Percentiles rank a stretch among this genome's conserved stretches.
These are phyloP conservation scores for Archilochus colubris DNA, from an alignment of 2,113 vertebrate species.

Conservation along the genomic window DNA sequence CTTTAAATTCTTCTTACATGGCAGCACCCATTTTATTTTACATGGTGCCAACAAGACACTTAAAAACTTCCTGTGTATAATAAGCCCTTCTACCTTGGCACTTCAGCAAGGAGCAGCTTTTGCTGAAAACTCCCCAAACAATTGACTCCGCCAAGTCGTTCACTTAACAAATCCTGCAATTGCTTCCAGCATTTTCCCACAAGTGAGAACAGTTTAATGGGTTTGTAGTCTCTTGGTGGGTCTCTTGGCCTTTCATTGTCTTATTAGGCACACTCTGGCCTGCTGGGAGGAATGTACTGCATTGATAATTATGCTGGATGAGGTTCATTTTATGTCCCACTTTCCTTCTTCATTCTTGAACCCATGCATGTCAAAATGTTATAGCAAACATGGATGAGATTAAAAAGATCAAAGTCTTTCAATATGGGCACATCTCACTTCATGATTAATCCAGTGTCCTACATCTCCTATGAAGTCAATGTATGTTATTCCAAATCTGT, in stretches of 20 bases:
- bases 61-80: constrained; percentile 47
- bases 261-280: constrained; percentile 49
- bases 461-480: not conserved
- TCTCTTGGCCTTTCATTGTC: constrained; percentile 51
- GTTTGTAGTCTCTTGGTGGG: constrained; percentile 63
- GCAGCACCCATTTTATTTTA: not conserved
- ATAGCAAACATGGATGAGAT: not conserved
- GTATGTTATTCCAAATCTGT: not conserved
- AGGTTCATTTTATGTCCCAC: constrained; percentile 51
- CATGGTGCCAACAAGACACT: not conserved
- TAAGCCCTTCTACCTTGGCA: constrained; percentile 62
- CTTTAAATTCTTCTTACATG: not conserved
- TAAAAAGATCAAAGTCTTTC: constrained; percentile 36
- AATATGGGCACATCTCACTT: not conserved
- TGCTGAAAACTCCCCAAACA: constrained; percentile 73
- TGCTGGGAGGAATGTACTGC: constrained; percentile 45
- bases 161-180: constrained; percentile 65
- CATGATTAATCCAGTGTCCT: constrained; percentile 29
- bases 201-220: constrained; percentile 68
- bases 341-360: constrained; percentile 19
- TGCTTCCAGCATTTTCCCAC: constrained; percentile 66
- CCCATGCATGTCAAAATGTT: constrained; percentile 18
- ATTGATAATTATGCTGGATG: constrained; percentile 61
- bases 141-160: constrained; percentile 68
- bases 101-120: constrained; percentile 55